Evolutionary conservation across 1,140 invertebrate genomes (phyloP).

Genomic region (Octopus bimaculoides): DNA sequence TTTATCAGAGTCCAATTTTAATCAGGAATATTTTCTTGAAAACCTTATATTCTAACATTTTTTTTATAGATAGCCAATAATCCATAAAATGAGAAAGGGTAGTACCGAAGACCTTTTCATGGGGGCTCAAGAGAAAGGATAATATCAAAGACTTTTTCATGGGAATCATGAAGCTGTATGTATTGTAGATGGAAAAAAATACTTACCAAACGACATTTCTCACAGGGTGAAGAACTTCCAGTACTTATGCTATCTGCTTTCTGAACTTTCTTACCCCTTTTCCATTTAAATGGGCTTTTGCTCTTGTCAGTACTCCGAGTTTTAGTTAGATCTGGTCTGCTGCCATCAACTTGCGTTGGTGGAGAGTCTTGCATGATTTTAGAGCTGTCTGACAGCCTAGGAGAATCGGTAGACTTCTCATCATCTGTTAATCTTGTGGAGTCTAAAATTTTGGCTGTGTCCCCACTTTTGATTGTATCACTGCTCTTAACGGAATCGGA

Average conservation of each 20-base stretch:
- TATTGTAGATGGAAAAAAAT: not conserved
- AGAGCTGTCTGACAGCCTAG: not conserved
- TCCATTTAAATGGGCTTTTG: slow-evolving; percentile 1
- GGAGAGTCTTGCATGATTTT: not conserved
- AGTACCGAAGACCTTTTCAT: no score
- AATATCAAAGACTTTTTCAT: no score
- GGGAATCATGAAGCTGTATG: no score
- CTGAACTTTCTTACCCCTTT: not conserved
- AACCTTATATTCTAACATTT: no score
- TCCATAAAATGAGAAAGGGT: no score
- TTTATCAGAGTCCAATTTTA: no score
- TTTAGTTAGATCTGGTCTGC: not conserved
- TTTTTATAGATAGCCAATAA: no score
- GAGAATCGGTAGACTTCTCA: not conserved
- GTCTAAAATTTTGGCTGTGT: not conserved
- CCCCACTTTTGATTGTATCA: not conserved
- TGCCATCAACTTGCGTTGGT: not conserved
- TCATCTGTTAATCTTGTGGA: not conserved
- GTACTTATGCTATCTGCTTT: not conserved
- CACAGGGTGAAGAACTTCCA: not conserved
- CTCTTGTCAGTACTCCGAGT: not conserved
- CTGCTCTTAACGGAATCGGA: not conserved
- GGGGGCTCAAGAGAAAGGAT: no score
- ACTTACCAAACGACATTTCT: slow-evolving; percentile 3
- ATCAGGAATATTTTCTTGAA: no score